Evolutionary conservation across 1,140 invertebrate species (phyloP).

Genomic region (Drosophila grimshawi): DNA sequence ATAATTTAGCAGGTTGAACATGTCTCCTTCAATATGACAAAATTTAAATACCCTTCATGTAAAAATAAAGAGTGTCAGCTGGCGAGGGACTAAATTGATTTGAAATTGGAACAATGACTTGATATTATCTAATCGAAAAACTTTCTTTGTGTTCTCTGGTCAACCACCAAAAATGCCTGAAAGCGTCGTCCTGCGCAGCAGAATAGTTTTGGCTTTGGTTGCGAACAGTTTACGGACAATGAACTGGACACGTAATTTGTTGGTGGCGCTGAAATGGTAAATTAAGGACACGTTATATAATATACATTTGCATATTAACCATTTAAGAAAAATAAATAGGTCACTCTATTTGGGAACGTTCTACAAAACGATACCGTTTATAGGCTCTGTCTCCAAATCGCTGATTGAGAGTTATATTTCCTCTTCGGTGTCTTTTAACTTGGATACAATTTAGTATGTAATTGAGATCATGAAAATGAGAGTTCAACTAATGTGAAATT

Average conservation of each 20-base stretch:
- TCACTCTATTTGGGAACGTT: constrained; percentile 56
- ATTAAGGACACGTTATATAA: background rate
- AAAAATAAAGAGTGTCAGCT: background rate
- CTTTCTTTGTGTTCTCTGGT: constrained; percentile 21
- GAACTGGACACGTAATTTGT: constrained; percentile 49
- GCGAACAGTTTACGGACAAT: constrained; percentile 42
- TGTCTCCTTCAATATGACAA: background rate
- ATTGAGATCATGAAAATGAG: no score
- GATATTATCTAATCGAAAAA: constrained; percentile 48
- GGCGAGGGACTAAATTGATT: constrained; percentile 5
- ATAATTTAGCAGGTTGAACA: background rate
- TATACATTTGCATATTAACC: background rate
- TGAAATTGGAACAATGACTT: constrained; percentile 42
- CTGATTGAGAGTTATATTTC: constrained; percentile 63
- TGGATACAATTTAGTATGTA: constrained; percentile 79
- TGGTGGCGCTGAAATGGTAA: constrained; percentile 53
- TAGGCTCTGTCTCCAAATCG: constrained; percentile 47
- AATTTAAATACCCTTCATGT: background rate
- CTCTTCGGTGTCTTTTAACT: constrained; percentile 75
- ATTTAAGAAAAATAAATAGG: constrained; percentile 6
- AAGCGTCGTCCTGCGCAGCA: background rate
- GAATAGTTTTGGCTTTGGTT: constrained; percentile 11
- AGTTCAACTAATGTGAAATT: background rate
- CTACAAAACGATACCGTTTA: constrained; percentile 57
- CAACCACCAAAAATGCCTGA: constrained; percentile 27